Conservation (phyloP, 2,888 invertebrate species). For the Trachelus iudaicus region DNA sequence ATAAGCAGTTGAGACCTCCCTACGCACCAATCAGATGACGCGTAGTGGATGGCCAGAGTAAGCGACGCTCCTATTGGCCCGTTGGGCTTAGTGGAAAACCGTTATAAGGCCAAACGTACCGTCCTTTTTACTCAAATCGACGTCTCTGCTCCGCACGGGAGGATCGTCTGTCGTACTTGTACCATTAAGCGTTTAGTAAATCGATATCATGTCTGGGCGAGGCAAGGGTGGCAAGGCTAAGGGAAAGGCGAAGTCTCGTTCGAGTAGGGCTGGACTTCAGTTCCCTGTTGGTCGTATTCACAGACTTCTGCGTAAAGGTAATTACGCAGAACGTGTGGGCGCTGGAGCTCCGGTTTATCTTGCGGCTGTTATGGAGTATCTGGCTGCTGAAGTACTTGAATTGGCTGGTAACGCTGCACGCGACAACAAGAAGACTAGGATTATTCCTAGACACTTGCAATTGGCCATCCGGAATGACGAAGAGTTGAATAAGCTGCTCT, state of each 20-base stretch:
- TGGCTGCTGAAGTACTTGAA: constrained; percentile 75
- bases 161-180: not conserved
- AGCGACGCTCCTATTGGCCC: not conserved
- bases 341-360: constrained; percentile 67
- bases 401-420: constrained; percentile 70
- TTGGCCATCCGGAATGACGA: constrained; percentile 82
- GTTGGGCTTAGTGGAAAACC: not conserved
- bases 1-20: not conserved
- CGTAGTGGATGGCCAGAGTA: not conserved
- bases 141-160: not conserved
- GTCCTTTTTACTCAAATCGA: not conserved
- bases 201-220: constrained; percentile 15
- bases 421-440: constrained; percentile 74
- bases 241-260: constrained; percentile 45
- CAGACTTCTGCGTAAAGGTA: constrained; percentile 68
- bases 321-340: constrained; percentile 69
- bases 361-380: constrained; percentile 70
- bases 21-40: not conserved
- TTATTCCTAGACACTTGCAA: constrained; percentile 80
- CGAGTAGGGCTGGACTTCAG: constrained; percentile 65
- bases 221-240: constrained; percentile 20
- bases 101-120: not conserved
- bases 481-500: constrained; percentile 78
- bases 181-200: not conserved
- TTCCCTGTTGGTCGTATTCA: constrained; percentile 69